A percentile compares a stretch with the other conserved stretches of the same genome.
Conservation (phyloP, 2,888 invertebrate species). For the Eupithecia dodoneata region DNA sequence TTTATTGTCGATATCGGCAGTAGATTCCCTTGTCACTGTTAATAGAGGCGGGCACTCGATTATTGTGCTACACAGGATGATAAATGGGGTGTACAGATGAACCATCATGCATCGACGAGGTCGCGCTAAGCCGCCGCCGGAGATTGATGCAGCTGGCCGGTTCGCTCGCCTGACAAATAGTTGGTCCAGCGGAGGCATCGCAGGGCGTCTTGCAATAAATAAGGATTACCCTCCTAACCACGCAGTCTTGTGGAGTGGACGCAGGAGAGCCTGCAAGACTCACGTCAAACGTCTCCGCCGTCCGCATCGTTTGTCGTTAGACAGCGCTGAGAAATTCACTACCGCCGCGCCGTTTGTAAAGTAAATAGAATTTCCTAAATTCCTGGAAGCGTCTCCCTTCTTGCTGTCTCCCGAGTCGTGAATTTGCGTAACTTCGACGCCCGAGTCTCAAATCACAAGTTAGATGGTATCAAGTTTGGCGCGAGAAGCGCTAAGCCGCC, state of each 20-base stretch:
- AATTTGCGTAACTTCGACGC: slow-evolving; percentile 80
- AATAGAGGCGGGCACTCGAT: slow-evolving; percentile 57
- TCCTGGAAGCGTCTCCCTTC: slow-evolving; percentile 51
- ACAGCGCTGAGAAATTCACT: slow-evolving; percentile 51
- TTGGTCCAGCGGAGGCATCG: slow-evolving; percentile 77
- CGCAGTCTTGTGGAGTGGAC: slow-evolving; percentile 76
- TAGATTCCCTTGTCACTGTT: slow-evolving; percentile 65
- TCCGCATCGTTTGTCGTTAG: slow-evolving; percentile 61
- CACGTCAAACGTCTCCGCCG: slow-evolving; percentile 63
- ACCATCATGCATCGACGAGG: slow-evolving; percentile 57
- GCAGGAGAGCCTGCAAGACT: slow-evolving; percentile 61
- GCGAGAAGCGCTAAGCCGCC: slow-evolving; percentile 76
- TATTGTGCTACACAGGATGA: slow-evolving; percentile 56
- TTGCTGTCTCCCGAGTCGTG: slow-evolving; percentile 60
- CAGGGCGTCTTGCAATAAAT: slow-evolving; percentile 82
- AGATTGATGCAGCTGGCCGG: slow-evolving; percentile 76
- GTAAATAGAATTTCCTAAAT: slow-evolving; percentile 59
- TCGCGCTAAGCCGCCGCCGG: slow-evolving; percentile 64
- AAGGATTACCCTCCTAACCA: slow-evolving; percentile 81
- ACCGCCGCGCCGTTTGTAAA: slow-evolving; percentile 38
- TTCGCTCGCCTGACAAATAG: slow-evolving; percentile 75
- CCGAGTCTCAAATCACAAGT: slow-evolving; percentile 78
- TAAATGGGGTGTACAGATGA: slow-evolving; percentile 53
- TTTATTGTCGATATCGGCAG: slow-evolving; percentile 64
- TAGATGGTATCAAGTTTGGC: slow-evolving; percentile 75